These are phyloP conservation scores for Falco cherrug DNA, from an alignment of 2,797 vertebrate species.

Conservation along the genomic window DNA sequence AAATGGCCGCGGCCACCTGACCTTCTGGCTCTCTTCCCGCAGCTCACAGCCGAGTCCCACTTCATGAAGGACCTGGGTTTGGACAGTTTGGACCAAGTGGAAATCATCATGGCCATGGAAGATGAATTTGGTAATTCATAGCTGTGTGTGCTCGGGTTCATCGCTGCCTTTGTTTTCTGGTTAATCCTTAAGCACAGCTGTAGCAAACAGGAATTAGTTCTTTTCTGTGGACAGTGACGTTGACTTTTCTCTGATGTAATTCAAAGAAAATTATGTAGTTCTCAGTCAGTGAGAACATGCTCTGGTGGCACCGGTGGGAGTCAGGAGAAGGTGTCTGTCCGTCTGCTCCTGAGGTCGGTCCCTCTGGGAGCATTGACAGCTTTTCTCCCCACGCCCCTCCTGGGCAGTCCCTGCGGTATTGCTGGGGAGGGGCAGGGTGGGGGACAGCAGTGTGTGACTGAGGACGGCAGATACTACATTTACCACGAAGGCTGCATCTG, in stretches of 20 bases:
- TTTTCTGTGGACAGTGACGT: accelerated
- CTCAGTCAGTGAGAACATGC: accelerated
- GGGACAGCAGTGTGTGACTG: not conserved
- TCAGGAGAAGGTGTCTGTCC: not conserved
- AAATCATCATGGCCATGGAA: constrained; percentile 99
- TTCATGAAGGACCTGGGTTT: constrained; percentile 97
- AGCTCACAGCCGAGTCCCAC: constrained; percentile 88
- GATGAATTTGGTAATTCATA: constrained; percentile 89
- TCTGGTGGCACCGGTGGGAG: accelerated
- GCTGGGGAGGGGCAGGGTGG: not conserved
- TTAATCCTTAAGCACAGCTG: accelerated
- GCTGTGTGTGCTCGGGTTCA: accelerated
- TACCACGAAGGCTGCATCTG: accelerated
- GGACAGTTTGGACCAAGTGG: constrained; percentile 98
- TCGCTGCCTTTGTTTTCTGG: accelerated
- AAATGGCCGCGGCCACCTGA: no score
- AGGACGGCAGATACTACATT: accelerated
- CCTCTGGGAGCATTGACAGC: accelerated
- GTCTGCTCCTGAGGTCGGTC: not conserved
- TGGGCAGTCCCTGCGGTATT: accelerated
- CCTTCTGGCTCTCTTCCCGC: not conserved
- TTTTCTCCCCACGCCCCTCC: accelerated
- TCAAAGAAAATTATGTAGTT: accelerated
- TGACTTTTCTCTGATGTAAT: no score
- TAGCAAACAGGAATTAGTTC: accelerated